These are phyloP conservation scores for Stenichneumon culpator DNA, from an alignment of 2,888 invertebrate species.

Conservation along the genomic window DNA sequence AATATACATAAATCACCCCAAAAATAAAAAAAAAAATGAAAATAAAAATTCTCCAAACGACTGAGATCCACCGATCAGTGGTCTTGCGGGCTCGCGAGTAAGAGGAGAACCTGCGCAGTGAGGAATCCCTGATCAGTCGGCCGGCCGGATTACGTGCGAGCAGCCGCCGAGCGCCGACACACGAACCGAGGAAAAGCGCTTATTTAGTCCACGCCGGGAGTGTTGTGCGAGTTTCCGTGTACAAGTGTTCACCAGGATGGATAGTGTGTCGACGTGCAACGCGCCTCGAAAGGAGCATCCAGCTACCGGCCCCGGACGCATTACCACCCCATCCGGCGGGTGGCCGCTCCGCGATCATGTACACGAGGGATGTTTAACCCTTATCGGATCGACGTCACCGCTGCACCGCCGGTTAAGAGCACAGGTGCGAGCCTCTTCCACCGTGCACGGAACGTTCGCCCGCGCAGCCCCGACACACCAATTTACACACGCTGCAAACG, in stretches of 20 bases:
- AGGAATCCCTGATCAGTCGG: conserved; percentile 16
- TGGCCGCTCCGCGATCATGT: conserved; percentile 60
- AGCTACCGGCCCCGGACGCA: conserved; percentile 73
- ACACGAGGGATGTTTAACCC: conserved; percentile 76
- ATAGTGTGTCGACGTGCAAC: conserved; percentile 68
- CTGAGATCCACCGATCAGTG: neutral
- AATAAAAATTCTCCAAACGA: neutral
- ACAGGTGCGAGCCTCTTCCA: conserved; percentile 76
- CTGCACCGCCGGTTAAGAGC: conserved; percentile 71
- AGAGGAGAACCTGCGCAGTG: neutral
- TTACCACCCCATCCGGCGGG: conserved; percentile 78
- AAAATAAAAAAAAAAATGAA: neutral
- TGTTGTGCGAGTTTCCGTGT: conserved; percentile 15
- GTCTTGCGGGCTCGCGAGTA: neutral
- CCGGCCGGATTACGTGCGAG: neutral
- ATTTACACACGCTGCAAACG: neutral
- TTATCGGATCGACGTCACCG: conserved; percentile 78
- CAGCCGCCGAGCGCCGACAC: conserved; percentile 12
- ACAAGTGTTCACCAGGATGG: neutral
- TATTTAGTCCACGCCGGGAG: conserved; percentile 16
- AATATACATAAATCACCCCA: neutral
- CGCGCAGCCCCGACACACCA: neutral
- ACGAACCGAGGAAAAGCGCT: conserved; percentile 30
- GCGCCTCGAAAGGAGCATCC: conserved; percentile 80
- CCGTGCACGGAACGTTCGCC: conserved; percentile 34